Percentiles rank a stretch among this genome's conserved stretches.
Conservation (phyloP, 1,140 invertebrate species). For the Trichoplusia ni region DNA sequence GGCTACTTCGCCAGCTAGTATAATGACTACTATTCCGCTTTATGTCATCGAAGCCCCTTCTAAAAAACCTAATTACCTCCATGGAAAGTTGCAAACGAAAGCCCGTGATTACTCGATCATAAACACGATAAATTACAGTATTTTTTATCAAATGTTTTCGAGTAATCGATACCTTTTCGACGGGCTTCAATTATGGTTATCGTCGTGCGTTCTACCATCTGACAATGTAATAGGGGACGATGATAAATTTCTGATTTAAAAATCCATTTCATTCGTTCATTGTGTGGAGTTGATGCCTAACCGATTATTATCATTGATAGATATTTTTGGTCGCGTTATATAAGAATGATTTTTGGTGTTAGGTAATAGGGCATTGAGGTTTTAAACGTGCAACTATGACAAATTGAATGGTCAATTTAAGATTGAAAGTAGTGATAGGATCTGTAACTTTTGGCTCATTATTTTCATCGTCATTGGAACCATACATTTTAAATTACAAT, state of each 20-base stretch:
- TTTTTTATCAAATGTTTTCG: constrained; percentile 32
- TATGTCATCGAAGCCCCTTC: constrained; percentile 41
- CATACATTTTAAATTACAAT: too few species aligned
- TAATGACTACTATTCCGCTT: too few species aligned
- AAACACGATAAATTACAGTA: constrained; percentile 48
- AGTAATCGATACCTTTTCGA: constrained; percentile 42
- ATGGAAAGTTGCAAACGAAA: constrained; percentile 45
- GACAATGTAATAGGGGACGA: constrained; percentile 20
- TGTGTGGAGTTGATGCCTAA: constrained; percentile 11
- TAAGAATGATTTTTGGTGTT: constrained; percentile 6
- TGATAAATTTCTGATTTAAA: constrained; percentile 38
- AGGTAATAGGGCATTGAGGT: constrained; percentile 7
- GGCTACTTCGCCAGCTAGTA: too few species aligned
- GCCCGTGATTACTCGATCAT: constrained; percentile 51
- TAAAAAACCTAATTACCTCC: constrained; percentile 46
- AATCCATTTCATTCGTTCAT: constrained; percentile 30
- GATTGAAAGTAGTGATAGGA: constrained; percentile 10
- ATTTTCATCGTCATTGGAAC: too few species aligned
- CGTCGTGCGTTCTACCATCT: background rate
- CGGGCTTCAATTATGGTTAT: constrained; percentile 22
- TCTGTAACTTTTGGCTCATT: background rate
- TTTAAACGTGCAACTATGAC: background rate
- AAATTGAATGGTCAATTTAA: constrained; percentile 1
- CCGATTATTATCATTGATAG: constrained; percentile 16
- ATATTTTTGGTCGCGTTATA: constrained; percentile 11